These are phyloP conservation scores for Harpagoxenus sublaevis DNA, from an alignment of 2,888 invertebrate genomes.

Conservation along the genomic window DNA sequence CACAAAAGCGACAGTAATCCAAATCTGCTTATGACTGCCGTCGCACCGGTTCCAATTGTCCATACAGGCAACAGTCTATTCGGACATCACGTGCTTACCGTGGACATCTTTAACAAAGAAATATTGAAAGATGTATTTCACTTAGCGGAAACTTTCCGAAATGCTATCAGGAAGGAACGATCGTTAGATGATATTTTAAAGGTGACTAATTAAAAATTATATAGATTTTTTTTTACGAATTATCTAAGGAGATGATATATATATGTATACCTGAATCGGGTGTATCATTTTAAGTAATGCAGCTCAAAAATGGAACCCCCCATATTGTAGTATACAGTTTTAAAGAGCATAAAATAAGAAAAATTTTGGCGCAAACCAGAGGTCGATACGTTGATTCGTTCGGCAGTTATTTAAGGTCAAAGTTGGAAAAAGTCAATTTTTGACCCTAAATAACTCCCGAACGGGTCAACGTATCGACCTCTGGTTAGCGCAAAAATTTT, in stretches of 20 bases:
- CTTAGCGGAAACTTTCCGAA: conserved; percentile 95
- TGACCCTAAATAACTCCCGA: no score
- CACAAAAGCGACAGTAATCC: conserved; percentile 84
- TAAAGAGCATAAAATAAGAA: no score
- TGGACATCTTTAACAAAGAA: conserved; percentile 95
- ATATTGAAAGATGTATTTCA: conserved; percentile 97
- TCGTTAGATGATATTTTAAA: conserved; percentile 94
- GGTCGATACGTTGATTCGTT: no score
- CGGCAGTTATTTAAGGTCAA: no score
- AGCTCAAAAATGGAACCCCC: no score
- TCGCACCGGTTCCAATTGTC: conserved; percentile 67
- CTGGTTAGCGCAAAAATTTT: no score
- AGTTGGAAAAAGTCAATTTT: no score
- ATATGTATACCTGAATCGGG: no score
- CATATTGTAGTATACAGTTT: no score
- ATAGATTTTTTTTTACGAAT: neutral
- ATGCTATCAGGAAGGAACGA: conserved; percentile 93
- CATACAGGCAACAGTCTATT: conserved; percentile 87
- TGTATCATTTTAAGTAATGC: no score
- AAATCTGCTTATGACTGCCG: conserved; percentile 76
- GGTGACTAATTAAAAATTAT: conserved; percentile 81
- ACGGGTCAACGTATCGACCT: no score
- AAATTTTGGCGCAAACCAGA: no score
- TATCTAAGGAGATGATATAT: neutral
- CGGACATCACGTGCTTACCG: conserved; percentile 94